Base-by-base conservation (phyloP, 1,140 invertebrate species). In the Drosophila equinoxialis region DNA sequence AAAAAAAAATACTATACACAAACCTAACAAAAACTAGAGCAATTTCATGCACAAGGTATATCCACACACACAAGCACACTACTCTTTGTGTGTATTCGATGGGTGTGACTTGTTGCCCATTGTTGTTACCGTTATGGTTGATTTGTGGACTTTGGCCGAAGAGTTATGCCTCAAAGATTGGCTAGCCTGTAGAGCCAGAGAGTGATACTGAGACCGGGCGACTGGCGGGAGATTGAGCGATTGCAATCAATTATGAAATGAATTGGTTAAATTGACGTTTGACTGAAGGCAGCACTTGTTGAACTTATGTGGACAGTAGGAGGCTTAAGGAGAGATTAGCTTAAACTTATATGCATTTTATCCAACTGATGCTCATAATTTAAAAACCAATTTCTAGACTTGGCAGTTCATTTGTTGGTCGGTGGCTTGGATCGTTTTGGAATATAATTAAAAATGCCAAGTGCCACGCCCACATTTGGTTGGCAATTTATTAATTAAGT, bases 401-500 rank as follows among this genome's bases (percentile, higher is more conserved):
- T 26, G 23, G 59, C 37, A 55, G 10, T 26, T 26, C 2, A 45
- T 45, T 30, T 30, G 20, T 30, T 17, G 3, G 13, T 61, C 42
- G 58, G 17, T 17, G 37, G 42, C n/a, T 59, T 65, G 20, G 42
- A 23, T 23, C 14, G 59, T 17, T 20, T 64, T 48, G 45, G 5
- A 5, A 23, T 5, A 54, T 65, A 54, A 65, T 65, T 65, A 26
- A 65, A 23, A 41, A 14, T 23, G 6, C 62, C 26, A 42, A 26
- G 45, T 26, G 10, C 35, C 64, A 23, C 33, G 13, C 26, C 26
- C 30, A 14, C 62, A 68, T 55, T 54, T n/a, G 20, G 20, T 33
- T 42, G 39, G 35, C 71, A 66, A 67, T 69, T 77, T 79, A 77
- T 77, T 76, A 76, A 71, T 77, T 71, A 68, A 77, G 58, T 74